Conservation (phyloP, 2,113 vertebrate genomes). For the Accipiter cooperii region DNA sequence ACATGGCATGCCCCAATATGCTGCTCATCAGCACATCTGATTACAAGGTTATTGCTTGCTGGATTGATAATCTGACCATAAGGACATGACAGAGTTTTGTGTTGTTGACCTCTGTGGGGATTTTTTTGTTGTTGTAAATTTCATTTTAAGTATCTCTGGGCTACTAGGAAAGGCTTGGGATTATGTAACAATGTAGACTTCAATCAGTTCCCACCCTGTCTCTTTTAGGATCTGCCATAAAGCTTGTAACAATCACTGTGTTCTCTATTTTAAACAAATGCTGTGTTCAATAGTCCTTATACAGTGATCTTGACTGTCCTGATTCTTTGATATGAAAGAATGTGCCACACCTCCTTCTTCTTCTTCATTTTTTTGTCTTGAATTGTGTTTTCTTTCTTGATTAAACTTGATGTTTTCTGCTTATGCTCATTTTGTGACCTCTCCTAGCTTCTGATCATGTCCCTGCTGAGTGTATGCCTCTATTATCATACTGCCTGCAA, state of each 20-base stretch:
- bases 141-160: background rate
- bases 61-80: background rate
- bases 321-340: background rate
- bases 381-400: constrained; percentile 25
- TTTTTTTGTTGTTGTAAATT: background rate
- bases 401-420: constrained; percentile 38
- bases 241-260: background rate
- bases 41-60: background rate
- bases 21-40: background rate
- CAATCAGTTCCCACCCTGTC: background rate
- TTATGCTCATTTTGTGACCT: constrained; percentile 48
- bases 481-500: constrained; percentile 51
- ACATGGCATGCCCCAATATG: background rate
- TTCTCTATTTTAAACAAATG: background rate
- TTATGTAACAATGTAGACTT: background rate
- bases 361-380: background rate
- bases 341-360: background rate
- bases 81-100: background rate
- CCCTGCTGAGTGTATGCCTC: constrained; percentile 29
- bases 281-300: background rate
- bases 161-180: background rate
- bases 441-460: constrained; percentile 30
- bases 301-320: background rate
- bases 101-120: background rate
- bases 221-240: background rate